Evolutionary conservation across 1,140 invertebrate species (phyloP), one percentile per base, ranked within the genome.

Genomic region (Bombus waltoni): DNA sequence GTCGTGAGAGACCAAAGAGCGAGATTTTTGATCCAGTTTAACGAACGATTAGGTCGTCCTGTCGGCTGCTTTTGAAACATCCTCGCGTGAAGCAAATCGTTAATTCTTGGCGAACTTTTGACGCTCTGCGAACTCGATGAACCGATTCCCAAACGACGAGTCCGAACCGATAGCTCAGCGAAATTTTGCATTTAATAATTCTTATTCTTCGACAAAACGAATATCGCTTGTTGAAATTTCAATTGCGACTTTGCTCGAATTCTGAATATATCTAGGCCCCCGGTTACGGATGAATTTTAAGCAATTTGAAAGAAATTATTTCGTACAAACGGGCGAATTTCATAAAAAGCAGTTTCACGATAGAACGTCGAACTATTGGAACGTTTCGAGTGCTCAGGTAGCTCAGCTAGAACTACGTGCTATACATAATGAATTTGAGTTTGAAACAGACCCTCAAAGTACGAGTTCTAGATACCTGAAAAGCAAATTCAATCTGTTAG

Each of bases 11-110:
- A 53, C 38, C 28, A 25, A 70, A 53, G 81, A 44, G 38, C 62
- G 18, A 38, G 81, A 84, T 81, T 62, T 85, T 59, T 44, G n/a
- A 44, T 78, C n/a, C 57, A 78, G 38, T 85, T 85, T 40, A 65
- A 59, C 65, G 66, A 68, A 28, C 66, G 76, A 89, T 87, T 77
- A 72, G 57, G 11, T 38, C 44, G 70, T 65, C 57, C n/a, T 32
- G 28, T 59, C 13, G 18, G 44, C 42, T n/a, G 40, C 38, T 35
- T n/a, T 66, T n/a, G 42, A 40, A 44, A 22, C 68, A 47, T 82
- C 59, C 40, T 73, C 65, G 78, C 28, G 6, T 57, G 32, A 38
- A 44, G 38, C 59, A 59, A 74, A 62, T 87, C 74, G 74, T 78
- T 86, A 73, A 82, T 76, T 75, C 80, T 59, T 44, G 10, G 25